Evolutionary conservation across 2,797 vertebrate species (phyloP).

Genomic region (Catamblyrhynchus diadema): DNA sequence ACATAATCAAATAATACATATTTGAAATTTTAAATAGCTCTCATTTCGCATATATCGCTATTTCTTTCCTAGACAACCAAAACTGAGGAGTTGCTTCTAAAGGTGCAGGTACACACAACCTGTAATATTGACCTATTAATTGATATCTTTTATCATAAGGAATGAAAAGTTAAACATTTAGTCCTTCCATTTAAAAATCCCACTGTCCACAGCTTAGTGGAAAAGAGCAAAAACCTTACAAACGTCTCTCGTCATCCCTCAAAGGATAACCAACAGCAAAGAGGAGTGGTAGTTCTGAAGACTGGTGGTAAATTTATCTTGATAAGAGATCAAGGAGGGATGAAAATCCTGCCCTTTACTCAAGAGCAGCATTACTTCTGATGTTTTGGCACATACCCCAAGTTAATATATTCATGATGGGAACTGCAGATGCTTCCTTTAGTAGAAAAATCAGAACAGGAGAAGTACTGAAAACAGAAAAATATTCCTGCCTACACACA

Average conservation of each 20-base stretch:
- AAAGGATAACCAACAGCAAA: not conserved
- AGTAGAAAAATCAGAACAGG: not conserved
- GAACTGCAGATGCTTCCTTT: not conserved
- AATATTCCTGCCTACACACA: not conserved
- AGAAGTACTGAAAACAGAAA: not conserved
- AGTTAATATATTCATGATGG: not conserved
- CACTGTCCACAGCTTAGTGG: not conserved
- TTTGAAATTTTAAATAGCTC: not conserved
- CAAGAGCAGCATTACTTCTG: not conserved
- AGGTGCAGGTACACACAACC: accelerated
- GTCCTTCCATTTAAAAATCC: not conserved
- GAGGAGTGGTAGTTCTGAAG: not conserved
- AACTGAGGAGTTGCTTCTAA: not conserved
- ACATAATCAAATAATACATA: not conserved
- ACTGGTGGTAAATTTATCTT: not conserved
- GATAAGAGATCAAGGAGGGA: not conserved
- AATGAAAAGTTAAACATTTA: not conserved
- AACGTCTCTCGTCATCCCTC: not conserved
- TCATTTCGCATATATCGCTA: not conserved
- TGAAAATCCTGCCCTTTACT: not conserved
- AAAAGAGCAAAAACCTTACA: not conserved
- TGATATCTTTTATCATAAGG: not conserved
- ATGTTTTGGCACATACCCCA: not conserved
- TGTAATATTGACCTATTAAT: not conserved
- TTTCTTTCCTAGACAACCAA: not conserved